These are phyloP conservation scores for Meiosimyza platycephala DNA, from an alignment of 2,888 invertebrate genomes.

Conservation along the genomic window DNA sequence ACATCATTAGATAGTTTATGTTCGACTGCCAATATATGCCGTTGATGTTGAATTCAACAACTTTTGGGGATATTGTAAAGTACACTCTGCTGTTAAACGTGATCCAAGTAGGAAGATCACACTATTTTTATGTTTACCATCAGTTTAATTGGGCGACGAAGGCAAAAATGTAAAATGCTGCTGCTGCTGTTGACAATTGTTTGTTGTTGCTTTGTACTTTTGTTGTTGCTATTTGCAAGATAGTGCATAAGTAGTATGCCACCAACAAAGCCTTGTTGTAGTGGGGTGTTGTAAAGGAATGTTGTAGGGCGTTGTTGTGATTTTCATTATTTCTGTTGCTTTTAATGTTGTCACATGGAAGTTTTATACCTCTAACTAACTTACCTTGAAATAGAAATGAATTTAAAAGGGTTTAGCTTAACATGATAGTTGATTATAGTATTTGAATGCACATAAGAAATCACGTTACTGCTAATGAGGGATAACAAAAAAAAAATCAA, in stretches of 20 bases:
- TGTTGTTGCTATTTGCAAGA: constrained; percentile 6
- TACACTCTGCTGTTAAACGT: constrained; percentile 37
- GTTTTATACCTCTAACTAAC: too few relatives aligned
- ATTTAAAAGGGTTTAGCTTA: too few relatives aligned
- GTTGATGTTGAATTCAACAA: too few relatives aligned
- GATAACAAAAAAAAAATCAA: too few relatives aligned
- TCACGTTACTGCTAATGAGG: too few relatives aligned
- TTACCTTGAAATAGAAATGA: too few relatives aligned
- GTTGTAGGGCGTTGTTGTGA: constrained; percentile 24
- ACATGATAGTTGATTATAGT: too few relatives aligned
- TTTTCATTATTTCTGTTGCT: neutral
- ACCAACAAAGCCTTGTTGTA: constrained; percentile 4
- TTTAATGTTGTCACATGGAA: neutral
- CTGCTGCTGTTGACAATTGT: constrained; percentile 4
- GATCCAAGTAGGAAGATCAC: constrained; percentile 48
- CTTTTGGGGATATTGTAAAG: neutral
- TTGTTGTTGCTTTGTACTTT: neutral
- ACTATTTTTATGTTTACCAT: constrained; percentile 42
- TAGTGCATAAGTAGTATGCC: neutral
- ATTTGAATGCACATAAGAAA: too few relatives aligned
- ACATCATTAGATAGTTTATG: too few relatives aligned
- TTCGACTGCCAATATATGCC: too few relatives aligned
- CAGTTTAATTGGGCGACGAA: constrained; percentile 32
- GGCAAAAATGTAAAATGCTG: constrained; percentile 16
- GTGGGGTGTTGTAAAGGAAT: neutral